Percentiles rank a stretch among this genome's conserved stretches.
Conservation (phyloP, 2,797 vertebrate species). For the Menidia menidia region DNA sequence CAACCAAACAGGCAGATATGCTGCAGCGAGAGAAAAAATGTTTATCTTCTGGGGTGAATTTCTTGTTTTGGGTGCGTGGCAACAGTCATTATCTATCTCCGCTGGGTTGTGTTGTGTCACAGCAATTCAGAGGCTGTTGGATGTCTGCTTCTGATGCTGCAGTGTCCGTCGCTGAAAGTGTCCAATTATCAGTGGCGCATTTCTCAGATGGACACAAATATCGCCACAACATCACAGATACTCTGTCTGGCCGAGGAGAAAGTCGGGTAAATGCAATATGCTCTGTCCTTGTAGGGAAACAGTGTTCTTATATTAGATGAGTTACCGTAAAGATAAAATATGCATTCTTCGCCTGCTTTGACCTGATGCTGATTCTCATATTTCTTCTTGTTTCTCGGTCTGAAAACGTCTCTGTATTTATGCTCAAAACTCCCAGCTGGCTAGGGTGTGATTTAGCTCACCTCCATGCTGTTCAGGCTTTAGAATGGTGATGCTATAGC, state of each 20-base stretch:
- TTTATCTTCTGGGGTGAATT: conserved; percentile 48
- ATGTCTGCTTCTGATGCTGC: conserved; percentile 21
- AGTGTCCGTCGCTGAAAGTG: conserved; percentile 41
- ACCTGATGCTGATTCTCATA: conserved; percentile 23
- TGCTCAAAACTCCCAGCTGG: conserved; percentile 52
- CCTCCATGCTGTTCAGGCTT: conserved; percentile 68
- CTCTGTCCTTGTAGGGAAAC: conserved; percentile 57
- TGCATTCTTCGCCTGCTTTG: conserved; percentile 21
- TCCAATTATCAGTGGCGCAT: conserved; percentile 47
- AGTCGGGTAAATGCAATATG: conserved; percentile 43
- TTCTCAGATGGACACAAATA: conserved; percentile 49
- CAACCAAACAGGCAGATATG: conserved; percentile 44
- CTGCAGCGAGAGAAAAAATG: conserved; percentile 20
- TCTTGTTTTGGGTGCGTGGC: conserved; percentile 50
- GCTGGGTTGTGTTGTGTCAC: conserved; percentile 40
- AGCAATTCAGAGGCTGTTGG: conserved; percentile 47
- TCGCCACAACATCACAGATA: conserved; percentile 56
- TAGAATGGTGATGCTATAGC: conserved; percentile 48
- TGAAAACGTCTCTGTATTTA: conserved; percentile 24
- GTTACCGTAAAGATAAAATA: conserved; percentile 40
- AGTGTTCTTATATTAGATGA: conserved; percentile 51
- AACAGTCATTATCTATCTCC: conserved; percentile 57
- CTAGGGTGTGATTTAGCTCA: conserved; percentile 46
- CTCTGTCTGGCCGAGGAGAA: conserved; percentile 32
- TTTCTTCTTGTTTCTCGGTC: conserved; percentile 18